Conservation (phyloP, 64 coral and sea anemone species). For the Anthopleura sola region DNA sequence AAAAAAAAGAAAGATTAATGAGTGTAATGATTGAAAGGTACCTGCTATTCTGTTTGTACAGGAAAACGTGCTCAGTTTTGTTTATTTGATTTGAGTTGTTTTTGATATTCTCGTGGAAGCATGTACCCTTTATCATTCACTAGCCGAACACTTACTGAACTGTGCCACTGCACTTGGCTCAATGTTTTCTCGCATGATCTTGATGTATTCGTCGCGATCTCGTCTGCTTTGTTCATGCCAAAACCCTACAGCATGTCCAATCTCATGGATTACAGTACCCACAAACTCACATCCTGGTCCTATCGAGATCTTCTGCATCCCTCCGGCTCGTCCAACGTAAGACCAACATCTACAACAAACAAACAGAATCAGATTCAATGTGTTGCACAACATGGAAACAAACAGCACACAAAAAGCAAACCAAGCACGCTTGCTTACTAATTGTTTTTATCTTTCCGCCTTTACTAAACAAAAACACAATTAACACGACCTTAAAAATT, state of each 20-base stretch:
- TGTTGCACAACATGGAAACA: conserved; percentile 11
- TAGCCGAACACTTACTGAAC: conserved; percentile 77
- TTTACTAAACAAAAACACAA: conserved; percentile 21
- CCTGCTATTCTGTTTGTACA: background rate
- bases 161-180: conserved; percentile 59
- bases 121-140: no score
- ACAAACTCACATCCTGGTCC: conserved; percentile 90
- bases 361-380: background rate
- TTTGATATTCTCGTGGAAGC: background rate
- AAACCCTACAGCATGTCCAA: conserved; percentile 92
- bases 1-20: background rate
- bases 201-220: conserved; percentile 91
- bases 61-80: background rate
- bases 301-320: conserved; percentile 85
- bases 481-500: conserved; percentile 6
- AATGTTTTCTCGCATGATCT: conserved; percentile 83
- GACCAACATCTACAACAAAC: conserved; percentile 85
- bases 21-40: background rate
- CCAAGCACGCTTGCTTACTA: background rate
- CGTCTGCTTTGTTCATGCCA: conserved; percentile 96
- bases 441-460: conserved; percentile 9
- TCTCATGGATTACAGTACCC: conserved; percentile 96
- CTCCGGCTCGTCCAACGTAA: conserved; percentile 75
- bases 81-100: background rate
- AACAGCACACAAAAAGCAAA: background rate